Percentiles rank a stretch among this genome's conserved stretches.
Conservation (phyloP, 2,888 invertebrate species). For the Thereva nobilitata region DNA sequence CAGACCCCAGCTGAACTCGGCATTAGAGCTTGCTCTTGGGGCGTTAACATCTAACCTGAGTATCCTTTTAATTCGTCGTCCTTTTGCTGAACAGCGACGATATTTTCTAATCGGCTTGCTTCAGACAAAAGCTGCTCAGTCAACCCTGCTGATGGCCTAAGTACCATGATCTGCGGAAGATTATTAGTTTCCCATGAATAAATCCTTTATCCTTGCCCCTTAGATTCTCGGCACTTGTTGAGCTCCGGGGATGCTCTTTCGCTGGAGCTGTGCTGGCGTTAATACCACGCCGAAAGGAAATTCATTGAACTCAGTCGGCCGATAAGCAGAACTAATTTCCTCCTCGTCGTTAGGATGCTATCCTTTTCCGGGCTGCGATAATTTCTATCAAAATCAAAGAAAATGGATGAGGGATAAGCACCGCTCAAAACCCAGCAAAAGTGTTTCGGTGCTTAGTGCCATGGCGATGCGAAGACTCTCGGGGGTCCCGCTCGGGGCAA, state of each 20-base stretch:
- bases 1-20: too few relatives aligned
- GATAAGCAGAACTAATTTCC: constrained; percentile 36
- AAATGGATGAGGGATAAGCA: constrained; percentile 8
- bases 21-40: too few relatives aligned
- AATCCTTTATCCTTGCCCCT: constrained; percentile 33
- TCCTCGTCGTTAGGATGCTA: constrained; percentile 17
- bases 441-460: not conserved
- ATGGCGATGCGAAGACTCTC: too few relatives aligned
- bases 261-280: constrained; percentile 1
- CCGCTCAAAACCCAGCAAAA: not conserved
- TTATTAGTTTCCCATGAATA: constrained; percentile 37
- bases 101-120: constrained; percentile 34
- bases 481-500: too few relatives aligned
- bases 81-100: not conserved
- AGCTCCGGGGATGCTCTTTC: constrained; percentile 6
- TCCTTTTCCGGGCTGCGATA: constrained; percentile 29
- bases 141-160: constrained; percentile 24
- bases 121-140: constrained; percentile 29
- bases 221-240: constrained; percentile 23
- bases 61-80: too few relatives aligned
- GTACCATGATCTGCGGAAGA: constrained; percentile 34
- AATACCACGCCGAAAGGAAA: constrained; percentile 23
- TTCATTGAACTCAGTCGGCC: constrained; percentile 33
- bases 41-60: too few relatives aligned
- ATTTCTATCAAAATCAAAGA: constrained; percentile 28